These are phyloP conservation scores for Drosophila bunnanda DNA, from an alignment of 2,888 invertebrate species.

Conservation along the genomic window DNA sequence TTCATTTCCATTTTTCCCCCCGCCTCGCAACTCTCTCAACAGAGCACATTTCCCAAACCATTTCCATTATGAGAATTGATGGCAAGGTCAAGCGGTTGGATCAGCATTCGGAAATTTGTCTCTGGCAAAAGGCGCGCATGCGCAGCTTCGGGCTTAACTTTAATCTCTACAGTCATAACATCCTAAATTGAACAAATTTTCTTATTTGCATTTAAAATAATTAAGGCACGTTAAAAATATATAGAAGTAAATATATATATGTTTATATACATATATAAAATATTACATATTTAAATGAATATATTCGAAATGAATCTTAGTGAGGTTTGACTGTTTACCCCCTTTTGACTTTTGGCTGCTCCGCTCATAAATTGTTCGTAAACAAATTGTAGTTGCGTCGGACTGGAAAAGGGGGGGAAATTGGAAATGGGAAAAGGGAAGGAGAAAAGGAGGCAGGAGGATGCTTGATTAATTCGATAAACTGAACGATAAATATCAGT, in stretches of 20 bases:
- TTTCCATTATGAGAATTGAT: conserved; percentile 76
- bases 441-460: not conserved
- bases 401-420: not conserved
- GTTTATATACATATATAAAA: not conserved
- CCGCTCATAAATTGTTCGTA: conserved; percentile 38
- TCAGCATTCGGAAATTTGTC: conserved; percentile 56
- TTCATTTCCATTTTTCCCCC: conserved; percentile 52
- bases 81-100: conserved; percentile 76
- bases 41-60: conserved; percentile 47
- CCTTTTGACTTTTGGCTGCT: conserved; percentile 21
- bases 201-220: not conserved
- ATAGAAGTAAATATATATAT: not conserved
- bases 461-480: conserved; percentile 44
- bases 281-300: no score
- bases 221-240: not conserved
- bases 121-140: conserved; percentile 60
- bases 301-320: no score
- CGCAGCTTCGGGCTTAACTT: conserved; percentile 54
- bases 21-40: not conserved
- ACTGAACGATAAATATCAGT: conserved; percentile 34
- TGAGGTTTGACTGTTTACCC: conserved; percentile 17
- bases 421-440: not conserved
- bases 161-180: not conserved
- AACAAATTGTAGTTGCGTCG: conserved; percentile 35
- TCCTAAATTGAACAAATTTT: not conserved